phyloP scores from a whole-genome alignment of 2,113 vertebrate species.

The Dromas ardeola region DNA sequence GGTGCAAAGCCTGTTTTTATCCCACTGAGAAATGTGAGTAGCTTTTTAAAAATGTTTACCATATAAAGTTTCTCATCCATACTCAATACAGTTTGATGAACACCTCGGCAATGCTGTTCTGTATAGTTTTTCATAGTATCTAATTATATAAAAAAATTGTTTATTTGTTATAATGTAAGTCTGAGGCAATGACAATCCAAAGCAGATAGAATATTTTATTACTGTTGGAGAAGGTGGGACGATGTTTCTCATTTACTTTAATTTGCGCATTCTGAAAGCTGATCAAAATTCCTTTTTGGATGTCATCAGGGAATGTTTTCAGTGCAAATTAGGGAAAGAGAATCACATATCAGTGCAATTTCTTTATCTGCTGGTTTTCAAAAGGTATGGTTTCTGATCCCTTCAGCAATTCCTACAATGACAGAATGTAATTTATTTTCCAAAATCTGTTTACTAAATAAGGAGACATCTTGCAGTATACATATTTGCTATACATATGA shows the following conservation, averaged over 20 bases:
- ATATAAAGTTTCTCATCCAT: neutral
- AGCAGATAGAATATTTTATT: neutral
- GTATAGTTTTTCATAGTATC: neutral
- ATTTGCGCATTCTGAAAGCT: neutral
- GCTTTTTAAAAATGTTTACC: neutral
- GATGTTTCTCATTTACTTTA: neutral
- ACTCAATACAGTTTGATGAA: neutral
- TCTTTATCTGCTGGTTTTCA: neutral
- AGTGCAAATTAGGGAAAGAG: neutral
- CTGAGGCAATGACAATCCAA: neutral
- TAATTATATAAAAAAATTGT: neutral
- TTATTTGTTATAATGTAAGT: neutral
- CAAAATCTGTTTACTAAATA: neutral
- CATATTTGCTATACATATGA: neutral
- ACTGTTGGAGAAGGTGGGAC: neutral
- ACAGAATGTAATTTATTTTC: neutral
- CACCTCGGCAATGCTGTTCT: neutral
- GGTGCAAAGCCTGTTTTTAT: conserved; percentile 90
- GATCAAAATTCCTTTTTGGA: neutral
- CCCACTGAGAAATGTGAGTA: conserved; percentile 87
- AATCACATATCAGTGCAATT: neutral
- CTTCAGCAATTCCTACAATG: neutral
- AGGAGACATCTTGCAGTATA: neutral
- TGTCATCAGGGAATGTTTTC: neutral
- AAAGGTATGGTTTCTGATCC: neutral